These are phyloP conservation scores for Ornithoptera alexandrae DNA, from an alignment of 2,888 invertebrate species.

Conservation along the genomic window DNA sequence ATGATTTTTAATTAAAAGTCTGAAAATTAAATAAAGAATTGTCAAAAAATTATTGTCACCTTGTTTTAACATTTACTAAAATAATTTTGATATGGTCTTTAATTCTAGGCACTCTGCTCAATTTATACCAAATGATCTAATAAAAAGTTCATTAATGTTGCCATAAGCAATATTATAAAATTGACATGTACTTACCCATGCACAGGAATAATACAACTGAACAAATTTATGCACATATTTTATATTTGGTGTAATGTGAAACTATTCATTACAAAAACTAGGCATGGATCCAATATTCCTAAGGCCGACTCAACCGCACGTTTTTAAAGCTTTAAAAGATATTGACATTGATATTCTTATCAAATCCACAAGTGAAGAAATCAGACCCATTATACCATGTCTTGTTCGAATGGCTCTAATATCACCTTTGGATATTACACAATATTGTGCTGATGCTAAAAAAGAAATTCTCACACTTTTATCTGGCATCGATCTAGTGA, in stretches of 20 bases:
- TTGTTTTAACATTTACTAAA: too few species aligned
- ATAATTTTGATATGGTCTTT: too few species aligned
- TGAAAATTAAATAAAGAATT: too few species aligned
- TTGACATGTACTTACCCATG: not conserved
- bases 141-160: not conserved
- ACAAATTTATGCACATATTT: not conserved
- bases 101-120: too few species aligned
- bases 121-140: too few species aligned
- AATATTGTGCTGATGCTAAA: slow-evolving; percentile 89
- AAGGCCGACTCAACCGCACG: slow-evolving; percentile 83
- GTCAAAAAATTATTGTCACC: too few species aligned
- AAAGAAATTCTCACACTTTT: slow-evolving; percentile 93
- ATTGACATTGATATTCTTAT: slow-evolving; percentile 88
- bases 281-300: slow-evolving; percentile 62
- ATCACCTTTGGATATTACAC: slow-evolving; percentile 91
- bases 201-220: not conserved
- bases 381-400: slow-evolving; percentile 94
- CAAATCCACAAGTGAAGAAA: slow-evolving; percentile 86
- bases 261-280: not conserved
- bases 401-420: slow-evolving; percentile 94
- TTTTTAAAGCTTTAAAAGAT: slow-evolving; percentile 90
- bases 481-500: slow-evolving; percentile 95
- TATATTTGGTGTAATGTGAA: not conserved
- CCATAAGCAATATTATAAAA: not conserved
- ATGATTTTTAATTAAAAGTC: too few species aligned